phyloP scores from a whole-genome alignment of 2,113 vertebrate species.

The Galemys pyrenaicus region DNA sequence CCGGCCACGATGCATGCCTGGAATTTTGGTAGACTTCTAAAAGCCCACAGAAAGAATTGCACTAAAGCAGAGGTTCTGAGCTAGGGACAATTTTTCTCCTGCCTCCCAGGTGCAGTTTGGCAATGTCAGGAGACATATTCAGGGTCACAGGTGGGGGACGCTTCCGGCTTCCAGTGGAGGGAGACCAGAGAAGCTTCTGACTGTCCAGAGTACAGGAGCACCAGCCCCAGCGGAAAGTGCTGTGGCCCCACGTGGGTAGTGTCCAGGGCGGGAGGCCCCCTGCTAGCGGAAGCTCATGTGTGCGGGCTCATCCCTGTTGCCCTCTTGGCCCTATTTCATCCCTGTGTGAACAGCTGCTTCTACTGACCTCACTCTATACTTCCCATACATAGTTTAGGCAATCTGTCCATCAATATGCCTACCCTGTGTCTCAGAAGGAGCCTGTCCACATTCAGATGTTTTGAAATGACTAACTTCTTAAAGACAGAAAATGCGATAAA shows the following conservation, averaged over 20 bases:
- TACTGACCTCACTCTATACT: background rate
- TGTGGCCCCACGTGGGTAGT: background rate
- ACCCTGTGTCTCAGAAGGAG: background rate
- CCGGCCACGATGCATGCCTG: background rate
- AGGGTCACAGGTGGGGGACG: background rate
- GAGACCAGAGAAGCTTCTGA: background rate
- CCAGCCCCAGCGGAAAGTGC: background rate
- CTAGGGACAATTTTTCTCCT: background rate
- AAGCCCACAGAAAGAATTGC: background rate
- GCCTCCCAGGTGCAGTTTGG: background rate
- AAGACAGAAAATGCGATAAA: constrained; percentile 29
- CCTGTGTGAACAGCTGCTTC: background rate
- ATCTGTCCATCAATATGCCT: background rate
- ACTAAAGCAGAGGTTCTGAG: background rate
- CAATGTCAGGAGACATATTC: background rate
- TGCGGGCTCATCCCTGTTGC: background rate
- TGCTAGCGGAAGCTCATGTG: background rate
- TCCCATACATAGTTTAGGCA: background rate
- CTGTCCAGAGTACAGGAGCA: background rate
- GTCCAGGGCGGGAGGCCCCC: background rate
- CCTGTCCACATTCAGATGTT: background rate
- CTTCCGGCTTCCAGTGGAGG: background rate
- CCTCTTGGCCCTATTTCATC: fast-evolving
- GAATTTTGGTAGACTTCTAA: background rate
- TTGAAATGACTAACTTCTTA: constrained; percentile 32